Evolutionary conservation across 2,888 invertebrate species (phyloP).

Genomic region (Lycocerus yunnanus): DNA sequence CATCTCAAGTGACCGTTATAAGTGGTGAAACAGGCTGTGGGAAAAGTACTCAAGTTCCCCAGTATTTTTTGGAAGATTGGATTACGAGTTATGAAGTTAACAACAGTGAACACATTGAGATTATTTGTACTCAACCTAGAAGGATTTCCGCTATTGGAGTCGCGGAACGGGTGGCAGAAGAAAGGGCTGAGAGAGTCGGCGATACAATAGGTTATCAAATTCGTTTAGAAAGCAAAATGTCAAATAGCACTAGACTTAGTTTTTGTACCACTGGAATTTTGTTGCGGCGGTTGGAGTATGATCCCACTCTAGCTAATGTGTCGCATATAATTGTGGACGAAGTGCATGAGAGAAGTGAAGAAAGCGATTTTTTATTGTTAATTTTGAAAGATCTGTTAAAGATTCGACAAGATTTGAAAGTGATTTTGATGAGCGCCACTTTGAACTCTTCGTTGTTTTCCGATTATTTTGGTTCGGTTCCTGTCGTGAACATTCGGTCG

Average conservation of each 20-base stretch:
- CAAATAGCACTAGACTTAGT: constrained; percentile 76
- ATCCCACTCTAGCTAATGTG: constrained; percentile 74
- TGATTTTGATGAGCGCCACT: constrained; percentile 94
- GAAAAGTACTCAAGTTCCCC: constrained; percentile 90
- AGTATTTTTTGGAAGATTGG: constrained; percentile 90
- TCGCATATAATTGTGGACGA: constrained; percentile 90
- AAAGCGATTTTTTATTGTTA: constrained; percentile 87
- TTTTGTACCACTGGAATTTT: constrained; percentile 95
- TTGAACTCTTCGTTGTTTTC: constrained; percentile 85
- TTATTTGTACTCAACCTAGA: constrained; percentile 91
- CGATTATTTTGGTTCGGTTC: constrained; percentile 79
- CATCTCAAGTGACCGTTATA: constrained; percentile 72
- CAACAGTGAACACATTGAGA: constrained; percentile 71
- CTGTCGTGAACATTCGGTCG: constrained; percentile 79
- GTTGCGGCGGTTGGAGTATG: constrained; percentile 79
- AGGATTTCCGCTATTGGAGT: constrained; percentile 91
- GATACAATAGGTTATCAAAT: constrained; percentile 74
- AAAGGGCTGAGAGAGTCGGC: constrained; percentile 79
- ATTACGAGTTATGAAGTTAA: constrained; percentile 61
- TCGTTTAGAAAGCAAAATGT: constrained; percentile 77
- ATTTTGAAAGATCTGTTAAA: constrained; percentile 77
- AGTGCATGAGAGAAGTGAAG: constrained; percentile 90
- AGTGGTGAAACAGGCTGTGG: constrained; percentile 87
- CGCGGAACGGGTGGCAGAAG: constrained; percentile 88
- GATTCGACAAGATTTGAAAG: constrained; percentile 74